Conservation (phyloP, 2,797 vertebrate species). For the Sorex maritimensis region DNA sequence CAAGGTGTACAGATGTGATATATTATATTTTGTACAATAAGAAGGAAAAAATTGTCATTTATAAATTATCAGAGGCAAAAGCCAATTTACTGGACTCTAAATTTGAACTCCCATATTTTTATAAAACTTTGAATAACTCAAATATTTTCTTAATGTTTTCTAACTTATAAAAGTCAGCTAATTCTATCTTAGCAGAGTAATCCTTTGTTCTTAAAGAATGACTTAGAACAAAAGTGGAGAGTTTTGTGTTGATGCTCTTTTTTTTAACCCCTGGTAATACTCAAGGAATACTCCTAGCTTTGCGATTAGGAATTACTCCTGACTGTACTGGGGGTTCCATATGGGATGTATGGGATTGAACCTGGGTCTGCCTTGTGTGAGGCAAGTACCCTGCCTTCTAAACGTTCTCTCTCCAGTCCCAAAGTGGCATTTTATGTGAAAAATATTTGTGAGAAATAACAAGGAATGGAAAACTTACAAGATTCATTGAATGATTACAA, state of each 20-base stretch:
- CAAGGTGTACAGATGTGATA: background rate
- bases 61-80: conserved; percentile 51
- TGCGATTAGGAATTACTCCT: too few species aligned
- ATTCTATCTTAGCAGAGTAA: background rate
- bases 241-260: too few species aligned
- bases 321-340: too few species aligned
- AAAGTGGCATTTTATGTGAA: background rate
- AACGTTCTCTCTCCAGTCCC: too few species aligned
- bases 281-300: too few species aligned
- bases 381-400: too few species aligned
- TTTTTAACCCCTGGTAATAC: too few species aligned
- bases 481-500: conserved; percentile 42
- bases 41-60: conserved; percentile 68
- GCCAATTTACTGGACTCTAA: background rate
- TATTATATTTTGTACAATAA: conserved; percentile 45
- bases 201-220: conserved; percentile 2
- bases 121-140: background rate
- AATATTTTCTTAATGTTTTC: background rate
- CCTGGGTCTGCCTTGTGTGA: too few species aligned
- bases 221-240: conserved; percentile 5
- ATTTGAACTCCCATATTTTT: background rate
- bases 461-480: conserved; percentile 20
- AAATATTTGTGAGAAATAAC: conserved; percentile 5
- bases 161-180: background rate
- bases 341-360: too few species aligned